phyloP scores from a whole-genome alignment of 1,140 invertebrate species.

The Papilio glaucus region DNA sequence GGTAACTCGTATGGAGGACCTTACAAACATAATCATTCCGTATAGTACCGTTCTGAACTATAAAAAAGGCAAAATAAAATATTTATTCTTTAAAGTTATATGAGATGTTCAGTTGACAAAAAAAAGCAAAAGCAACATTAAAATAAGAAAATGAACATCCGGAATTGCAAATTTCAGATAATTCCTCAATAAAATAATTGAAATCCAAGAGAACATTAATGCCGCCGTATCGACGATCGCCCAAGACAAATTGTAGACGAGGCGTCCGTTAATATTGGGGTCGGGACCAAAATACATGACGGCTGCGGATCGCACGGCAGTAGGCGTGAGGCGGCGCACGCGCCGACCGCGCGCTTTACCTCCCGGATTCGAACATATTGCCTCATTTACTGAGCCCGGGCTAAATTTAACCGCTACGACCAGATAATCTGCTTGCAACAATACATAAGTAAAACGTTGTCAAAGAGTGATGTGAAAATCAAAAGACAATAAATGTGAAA shows the following conservation, averaged over 20 bases:
- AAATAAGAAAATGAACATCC: not conserved
- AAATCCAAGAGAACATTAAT: slow-evolving; percentile 43
- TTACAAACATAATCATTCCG: too few relatives aligned
- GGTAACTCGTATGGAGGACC: not conserved
- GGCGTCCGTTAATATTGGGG: slow-evolving; percentile 76
- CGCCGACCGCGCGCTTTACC: slow-evolving; percentile 74
- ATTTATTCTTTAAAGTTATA: too few relatives aligned
- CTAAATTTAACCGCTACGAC: slow-evolving; percentile 78
- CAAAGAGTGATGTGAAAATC: slow-evolving; percentile 67
- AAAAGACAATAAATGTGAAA: slow-evolving; percentile 49
- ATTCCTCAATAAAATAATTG: not conserved
- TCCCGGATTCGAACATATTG: slow-evolving; percentile 63
- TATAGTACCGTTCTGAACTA: too few relatives aligned
- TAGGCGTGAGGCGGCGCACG: slow-evolving; percentile 77
- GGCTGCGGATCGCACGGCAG: slow-evolving; percentile 65
- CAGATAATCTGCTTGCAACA: slow-evolving; percentile 74
- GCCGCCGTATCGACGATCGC: slow-evolving; percentile 73
- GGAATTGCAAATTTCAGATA: slow-evolving; percentile 11
- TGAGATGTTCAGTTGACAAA: too few relatives aligned
- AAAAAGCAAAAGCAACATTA: too few relatives aligned
- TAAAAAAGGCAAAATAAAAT: too few relatives aligned
- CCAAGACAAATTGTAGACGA: slow-evolving; percentile 80
- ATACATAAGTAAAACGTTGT: slow-evolving; percentile 62
- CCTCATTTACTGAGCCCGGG: slow-evolving; percentile 70
- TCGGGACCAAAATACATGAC: slow-evolving; percentile 79